Percentiles rank a stretch among this genome's conserved stretches.
phyloP scores from a whole-genome alignment of 2,797 vertebrate genomes.

The Squalus acanthias region DNA sequence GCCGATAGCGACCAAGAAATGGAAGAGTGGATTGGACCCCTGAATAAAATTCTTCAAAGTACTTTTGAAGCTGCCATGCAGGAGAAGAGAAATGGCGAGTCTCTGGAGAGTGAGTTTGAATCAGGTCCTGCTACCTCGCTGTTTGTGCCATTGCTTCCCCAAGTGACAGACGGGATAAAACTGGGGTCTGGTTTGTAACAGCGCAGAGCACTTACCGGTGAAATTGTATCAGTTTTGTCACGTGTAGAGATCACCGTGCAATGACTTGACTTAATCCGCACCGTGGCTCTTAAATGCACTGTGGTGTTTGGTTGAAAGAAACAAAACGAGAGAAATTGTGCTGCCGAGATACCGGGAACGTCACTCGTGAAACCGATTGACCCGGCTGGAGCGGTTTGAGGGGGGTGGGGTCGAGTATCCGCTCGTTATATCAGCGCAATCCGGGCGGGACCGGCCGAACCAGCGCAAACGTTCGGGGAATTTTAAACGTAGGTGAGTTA shows the following conservation, averaged over 20 bases:
- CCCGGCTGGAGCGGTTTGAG: too few species aligned
- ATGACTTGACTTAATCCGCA: background rate
- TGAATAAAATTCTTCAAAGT: constrained; percentile 95
- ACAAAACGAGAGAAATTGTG: background rate
- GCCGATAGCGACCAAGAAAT: constrained; percentile 88
- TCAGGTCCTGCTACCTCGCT: background rate
- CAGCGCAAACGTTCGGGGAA: too few species aligned
- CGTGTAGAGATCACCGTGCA: too few species aligned
- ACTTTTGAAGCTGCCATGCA: constrained; percentile 92
- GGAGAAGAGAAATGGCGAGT: constrained; percentile 87
- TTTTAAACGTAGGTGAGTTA: too few species aligned
- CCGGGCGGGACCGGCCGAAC: too few species aligned
- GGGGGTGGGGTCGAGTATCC: too few species aligned
- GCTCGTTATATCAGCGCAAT: too few species aligned
- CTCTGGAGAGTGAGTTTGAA: constrained; percentile 71
- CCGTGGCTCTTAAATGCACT: background rate
- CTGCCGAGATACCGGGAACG: background rate
- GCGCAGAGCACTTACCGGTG: background rate
- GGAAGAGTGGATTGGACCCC: constrained; percentile 88
- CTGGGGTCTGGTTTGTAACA: background rate
- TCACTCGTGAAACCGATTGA: too few species aligned
- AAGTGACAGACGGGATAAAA: too few species aligned
- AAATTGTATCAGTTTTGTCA: background rate
- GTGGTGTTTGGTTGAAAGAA: background rate
- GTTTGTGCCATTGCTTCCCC: background rate